Base-by-base conservation (phyloP, 2,888 invertebrate species). In the Andrena bucephala region DNA sequence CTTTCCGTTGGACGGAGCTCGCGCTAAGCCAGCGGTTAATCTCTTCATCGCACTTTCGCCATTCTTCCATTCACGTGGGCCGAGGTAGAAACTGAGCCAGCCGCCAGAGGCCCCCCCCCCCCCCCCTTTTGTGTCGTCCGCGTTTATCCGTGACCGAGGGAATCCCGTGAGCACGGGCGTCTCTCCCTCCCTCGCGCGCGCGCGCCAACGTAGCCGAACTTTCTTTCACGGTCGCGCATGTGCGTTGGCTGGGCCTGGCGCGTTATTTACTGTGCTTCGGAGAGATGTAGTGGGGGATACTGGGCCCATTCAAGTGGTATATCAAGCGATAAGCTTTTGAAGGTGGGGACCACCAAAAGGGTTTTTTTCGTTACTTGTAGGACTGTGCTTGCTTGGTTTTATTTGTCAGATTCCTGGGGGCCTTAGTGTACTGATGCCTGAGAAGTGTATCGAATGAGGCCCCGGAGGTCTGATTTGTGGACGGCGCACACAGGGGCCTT, bases 11-110 rank as follows among this genome's bases (percentile, higher is more conserved):
- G 69, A 81, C 57, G 52, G 59, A 59, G 59, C 42, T n/a, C 76
- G 78, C 83, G 87, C 82, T 88, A 87, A 82, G 81, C 65, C 84
- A 71, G 81, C 75, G 79, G 76, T 71, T 86, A 89, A 91, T 91
- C 91, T 90, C 86, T 68, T 75, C 84, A 90, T 90, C 89, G 85
- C 88, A 90, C 91, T 91, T 91, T 91, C 90, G 90, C 91, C 90
- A 90, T 91, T 91, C 87, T 91, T 90, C 84, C 89, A 90, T 89
- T 89, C 85, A 86, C 69, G 74, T 68, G 72, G 42, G 71, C 62
- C 69, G 72, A 66, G 65, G 75, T 63, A 80, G 67, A 81, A 81
- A 69, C 62, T 20, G 36, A 59, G 62, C 75, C 62, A 59, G 62
- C 75, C 62, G 65, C 63, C 68, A 69, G 60, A 67, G 42, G 42